Evolutionary conservation across 2,797 vertebrate species (phyloP).

Genomic region (Morelia viridis): DNA sequence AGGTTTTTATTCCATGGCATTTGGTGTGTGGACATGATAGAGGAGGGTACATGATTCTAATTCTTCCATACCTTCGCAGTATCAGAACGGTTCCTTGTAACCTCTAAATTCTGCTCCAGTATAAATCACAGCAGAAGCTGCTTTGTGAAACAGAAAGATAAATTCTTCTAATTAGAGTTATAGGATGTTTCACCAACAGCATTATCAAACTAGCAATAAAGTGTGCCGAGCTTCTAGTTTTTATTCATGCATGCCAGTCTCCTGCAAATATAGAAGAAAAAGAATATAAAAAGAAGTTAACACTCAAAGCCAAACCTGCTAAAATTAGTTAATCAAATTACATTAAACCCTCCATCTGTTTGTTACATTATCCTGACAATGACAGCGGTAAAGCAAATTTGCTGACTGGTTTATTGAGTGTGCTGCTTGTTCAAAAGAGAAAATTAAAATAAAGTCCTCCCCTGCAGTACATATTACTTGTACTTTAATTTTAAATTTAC

Average conservation of each 20-base stretch:
- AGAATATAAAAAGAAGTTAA: slow-evolving; percentile 65
- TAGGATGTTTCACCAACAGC: slow-evolving; percentile 54
- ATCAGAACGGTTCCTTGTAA: slow-evolving; percentile 3
- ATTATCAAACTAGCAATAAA: slow-evolving; percentile 53
- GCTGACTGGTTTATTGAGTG: slow-evolving; percentile 63
- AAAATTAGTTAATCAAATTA: slow-evolving; percentile 69
- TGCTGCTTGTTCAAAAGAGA: slow-evolving; percentile 56
- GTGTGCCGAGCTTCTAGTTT: slow-evolving; percentile 55
- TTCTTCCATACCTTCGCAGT: neutral
- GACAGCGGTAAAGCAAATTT: slow-evolving; percentile 61
- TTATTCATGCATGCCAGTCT: slow-evolving; percentile 53
- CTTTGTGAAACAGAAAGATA: slow-evolving; percentile 47
- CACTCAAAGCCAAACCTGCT: slow-evolving; percentile 61
- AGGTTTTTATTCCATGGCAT: neutral
- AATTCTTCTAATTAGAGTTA: slow-evolving; percentile 48
- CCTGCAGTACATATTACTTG: slow-evolving; percentile 55
- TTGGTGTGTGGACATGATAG: neutral
- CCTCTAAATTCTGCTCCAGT: slow-evolving; percentile 17
- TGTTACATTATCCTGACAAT: slow-evolving; percentile 60
- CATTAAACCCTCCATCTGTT: slow-evolving; percentile 67
- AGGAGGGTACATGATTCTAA: neutral
- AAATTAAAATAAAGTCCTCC: slow-evolving; percentile 63
- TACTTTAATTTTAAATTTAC: slow-evolving; percentile 56
- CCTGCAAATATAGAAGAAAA: slow-evolving; percentile 61
- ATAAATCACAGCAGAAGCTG: slow-evolving; percentile 28